These are phyloP conservation scores for Agapornis canus DNA, from an alignment of 2,797 vertebrate genomes.

Conservation along the genomic window DNA sequence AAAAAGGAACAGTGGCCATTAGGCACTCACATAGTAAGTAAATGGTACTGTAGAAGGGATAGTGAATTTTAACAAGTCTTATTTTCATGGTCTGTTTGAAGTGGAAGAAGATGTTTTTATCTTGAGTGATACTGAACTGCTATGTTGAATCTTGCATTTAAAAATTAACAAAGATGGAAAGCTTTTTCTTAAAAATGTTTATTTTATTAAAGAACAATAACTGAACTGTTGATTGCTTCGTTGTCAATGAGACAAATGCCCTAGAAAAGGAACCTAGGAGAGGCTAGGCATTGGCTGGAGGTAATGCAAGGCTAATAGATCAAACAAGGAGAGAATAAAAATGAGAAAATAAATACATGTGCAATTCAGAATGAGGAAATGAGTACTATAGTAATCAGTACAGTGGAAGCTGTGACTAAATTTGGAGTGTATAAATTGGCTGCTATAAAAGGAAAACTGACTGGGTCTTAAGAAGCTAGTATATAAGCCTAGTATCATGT, in stretches of 20 bases:
- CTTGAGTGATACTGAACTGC: neutral
- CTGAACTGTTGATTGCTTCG: neutral
- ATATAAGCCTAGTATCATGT: neutral
- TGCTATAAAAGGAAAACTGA: constrained; percentile 29
- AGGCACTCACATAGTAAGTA: neutral
- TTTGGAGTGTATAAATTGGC: constrained; percentile 17
- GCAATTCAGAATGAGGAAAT: constrained; percentile 39
- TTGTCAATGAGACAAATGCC: neutral
- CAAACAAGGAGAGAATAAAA: neutral
- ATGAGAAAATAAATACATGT: neutral
- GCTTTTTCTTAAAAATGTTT: neutral
- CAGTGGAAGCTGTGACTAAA: constrained; percentile 35
- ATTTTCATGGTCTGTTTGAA: neutral
- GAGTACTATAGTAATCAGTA: neutral
- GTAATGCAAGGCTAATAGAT: neutral
- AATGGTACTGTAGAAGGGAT: neutral
- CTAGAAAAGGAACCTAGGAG: neutral
- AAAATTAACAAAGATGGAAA: neutral
- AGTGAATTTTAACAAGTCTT: neutral
- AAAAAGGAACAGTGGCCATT: neutral
- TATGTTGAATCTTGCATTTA: neutral
- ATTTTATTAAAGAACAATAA: neutral
- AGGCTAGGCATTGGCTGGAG: neutral
- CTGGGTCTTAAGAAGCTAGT: constrained; percentile 4
- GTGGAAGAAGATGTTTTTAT: neutral